Evolutionary conservation across 1,140 invertebrate genomes (phyloP), one percentile per base, ranked within the genome.

Genomic region (Aphis craccivora): DNA sequence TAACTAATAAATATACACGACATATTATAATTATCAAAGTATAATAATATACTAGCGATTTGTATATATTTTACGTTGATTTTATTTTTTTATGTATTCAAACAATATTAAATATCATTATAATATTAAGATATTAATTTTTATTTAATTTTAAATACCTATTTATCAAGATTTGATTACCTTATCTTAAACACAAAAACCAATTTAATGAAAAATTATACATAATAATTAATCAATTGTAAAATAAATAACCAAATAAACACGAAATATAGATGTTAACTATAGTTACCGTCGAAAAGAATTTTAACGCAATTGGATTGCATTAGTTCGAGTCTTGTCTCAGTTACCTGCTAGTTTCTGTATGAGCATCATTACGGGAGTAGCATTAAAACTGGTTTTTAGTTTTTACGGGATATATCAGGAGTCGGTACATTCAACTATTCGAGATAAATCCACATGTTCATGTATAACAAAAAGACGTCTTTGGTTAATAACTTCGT

Each of bases 331-430:
- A n/a, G 30, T 88, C 6, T 9, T 48, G 86, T 87, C 43, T 87
- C 5, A 14, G 76, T 40, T 87, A 48, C 23, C 23, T 48, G 11
- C 7, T 53, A 90, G 35, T 9, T 90, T n/a, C 20, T 4, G 22
- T n/a, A 86, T 87, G 30, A n/a, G 37, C 86, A 30, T 30, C 40
- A 23, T 30, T 40, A 87, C 40, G 35, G 48, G 40, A 35, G 81
- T 51, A 18, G 30, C n/a, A 18, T 23, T 43, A 93, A 93, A 93
- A 93, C 91, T 93, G 91, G 91, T 93, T 93, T 92, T 30, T 51
- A 67, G 60, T n/a, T 67, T 84, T 84, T 55, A 53, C 22, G 6
- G 81, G 22, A 22, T 48, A 30, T 30, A 30, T 48, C 53, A 67
- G 37, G 9, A 40, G 37, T 40, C 25, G 40, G 45, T 91, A 91